These are phyloP conservation scores for Medauroidea extradentata DNA, from an alignment of 1,140 invertebrate genomes.

Conservation along the genomic window DNA sequence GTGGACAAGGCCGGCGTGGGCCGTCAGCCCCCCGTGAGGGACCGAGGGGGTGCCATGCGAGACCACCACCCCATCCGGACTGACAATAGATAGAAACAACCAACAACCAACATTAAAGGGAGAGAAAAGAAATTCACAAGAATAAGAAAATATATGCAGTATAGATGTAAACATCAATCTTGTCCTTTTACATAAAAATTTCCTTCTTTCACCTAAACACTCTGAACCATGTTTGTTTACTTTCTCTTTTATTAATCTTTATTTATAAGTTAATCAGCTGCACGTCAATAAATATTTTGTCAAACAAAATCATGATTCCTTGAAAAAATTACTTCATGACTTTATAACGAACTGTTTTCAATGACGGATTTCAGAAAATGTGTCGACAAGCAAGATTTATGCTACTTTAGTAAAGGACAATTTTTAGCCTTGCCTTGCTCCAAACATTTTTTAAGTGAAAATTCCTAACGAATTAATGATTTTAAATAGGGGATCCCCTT, in stretches of 20 bases:
- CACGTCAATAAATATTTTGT: too few species aligned
- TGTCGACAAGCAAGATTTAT: conserved; percentile 17
- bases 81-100: too few species aligned
- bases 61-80: too few species aligned
- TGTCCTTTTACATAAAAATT: too few species aligned
- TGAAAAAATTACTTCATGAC: conserved; percentile 3
- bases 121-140: too few species aligned
- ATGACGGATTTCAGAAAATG: conserved; percentile 22
- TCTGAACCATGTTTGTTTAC: conserved; percentile 5
- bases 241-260: background rate
- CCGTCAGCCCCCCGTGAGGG: conserved; percentile 46
- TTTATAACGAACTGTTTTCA: background rate
- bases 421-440: background rate
- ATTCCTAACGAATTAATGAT: too few species aligned
- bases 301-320: conserved; percentile 3
- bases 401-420: background rate
- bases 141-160: too few species aligned
- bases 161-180: too few species aligned
- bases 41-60: conserved; percentile 41
- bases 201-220: conserved; percentile 1
- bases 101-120: too few species aligned
- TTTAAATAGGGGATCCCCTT: too few species aligned
- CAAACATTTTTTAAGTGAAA: too few species aligned
- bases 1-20: conserved; percentile 53
- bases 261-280: too few species aligned